phyloP scores from a whole-genome alignment of 2,113 vertebrate species.

The Scolopax mira region DNA sequence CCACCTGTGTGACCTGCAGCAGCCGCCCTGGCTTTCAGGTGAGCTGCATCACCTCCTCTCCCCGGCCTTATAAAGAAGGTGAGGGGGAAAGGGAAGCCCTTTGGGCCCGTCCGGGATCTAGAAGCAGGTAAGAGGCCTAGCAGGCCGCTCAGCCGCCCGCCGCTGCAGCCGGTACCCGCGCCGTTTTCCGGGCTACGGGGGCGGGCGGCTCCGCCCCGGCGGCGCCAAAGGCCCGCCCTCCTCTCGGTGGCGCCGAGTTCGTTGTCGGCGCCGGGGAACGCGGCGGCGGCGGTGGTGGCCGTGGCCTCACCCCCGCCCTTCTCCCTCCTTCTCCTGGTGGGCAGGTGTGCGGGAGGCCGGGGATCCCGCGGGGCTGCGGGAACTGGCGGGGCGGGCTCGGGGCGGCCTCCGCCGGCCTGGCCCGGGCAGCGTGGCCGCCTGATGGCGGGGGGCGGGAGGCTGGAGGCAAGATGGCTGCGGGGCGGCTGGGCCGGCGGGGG shows the following conservation, averaged over 20 bases:
- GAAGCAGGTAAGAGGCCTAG: neutral
- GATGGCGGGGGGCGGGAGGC: no score
- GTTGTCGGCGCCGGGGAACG: neutral
- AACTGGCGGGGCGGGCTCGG: neutral
- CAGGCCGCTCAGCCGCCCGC: no score
- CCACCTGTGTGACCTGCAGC: neutral
- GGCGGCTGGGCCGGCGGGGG: neutral
- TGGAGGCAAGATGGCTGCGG: neutral
- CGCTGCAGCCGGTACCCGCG: no score
- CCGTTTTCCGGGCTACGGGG: neutral
- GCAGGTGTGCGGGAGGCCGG: neutral
- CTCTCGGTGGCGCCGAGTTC: neutral
- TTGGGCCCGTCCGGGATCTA: fast-evolving
- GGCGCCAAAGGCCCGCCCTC: neutral
- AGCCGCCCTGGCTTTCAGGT: neutral
- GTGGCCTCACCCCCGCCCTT: neutral
- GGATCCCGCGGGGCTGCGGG: neutral
- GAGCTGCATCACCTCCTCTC: neutral
- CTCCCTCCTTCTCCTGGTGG: neutral
- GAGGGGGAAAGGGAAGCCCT: fast-evolving
- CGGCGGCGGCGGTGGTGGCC: neutral
- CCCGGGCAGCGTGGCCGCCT: neutral
- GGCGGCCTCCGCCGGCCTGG: neutral
- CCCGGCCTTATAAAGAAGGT: neutral
- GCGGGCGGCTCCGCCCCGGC: neutral